Evolutionary conservation across 2,113 vertebrate genomes (phyloP), one percentile per base, ranked within the genome.

Genomic region (Trochalopteron elliotii): DNA sequence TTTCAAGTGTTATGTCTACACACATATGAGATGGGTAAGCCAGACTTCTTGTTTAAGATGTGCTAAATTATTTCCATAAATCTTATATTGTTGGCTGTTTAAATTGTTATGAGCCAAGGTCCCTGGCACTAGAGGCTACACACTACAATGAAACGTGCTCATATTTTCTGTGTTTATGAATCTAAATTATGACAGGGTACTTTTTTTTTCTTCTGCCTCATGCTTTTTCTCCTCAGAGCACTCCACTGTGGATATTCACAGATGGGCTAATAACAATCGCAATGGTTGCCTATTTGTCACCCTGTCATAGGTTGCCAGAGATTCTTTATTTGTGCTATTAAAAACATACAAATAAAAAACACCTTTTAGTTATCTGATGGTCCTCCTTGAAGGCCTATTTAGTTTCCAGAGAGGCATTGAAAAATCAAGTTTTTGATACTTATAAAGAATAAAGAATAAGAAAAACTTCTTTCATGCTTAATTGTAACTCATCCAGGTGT

Each of bases 261-360:
- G 93, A 95, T 95, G 83, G 90, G 68, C 85, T 96, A 93, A 90
- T 96, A 97, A 92, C 91, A 94, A 45, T 83, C 0, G 4, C 79
- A 63, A 55, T 79, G 28, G 88, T 67, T 94, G 76, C 79, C 85
- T 63, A 77, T 93, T 96, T 92, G 87, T 95, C 92, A 89, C 83
- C 44, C 40, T 96, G 93, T 93, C 95, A 39, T 2, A 20, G 7
- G 22, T 88, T 96, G 93, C 91, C 67, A 90, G 59, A 71, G 74
- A 85, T 94, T 94, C 76, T 96, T 93, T 94, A 94, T 93, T 94
- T 96, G 80, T 78, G 76, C 94, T 89, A 89, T 93, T 96, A 95
- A 90, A 94, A 92, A 15, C 56, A 82, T 33, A 65, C 71, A 96
- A 86, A 85, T 89, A 72, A 93, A 82, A 95, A 28, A 0, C 47